Conservation (phyloP, 2,888 invertebrate species). For the Dasysyrphus albostriatus region DNA sequence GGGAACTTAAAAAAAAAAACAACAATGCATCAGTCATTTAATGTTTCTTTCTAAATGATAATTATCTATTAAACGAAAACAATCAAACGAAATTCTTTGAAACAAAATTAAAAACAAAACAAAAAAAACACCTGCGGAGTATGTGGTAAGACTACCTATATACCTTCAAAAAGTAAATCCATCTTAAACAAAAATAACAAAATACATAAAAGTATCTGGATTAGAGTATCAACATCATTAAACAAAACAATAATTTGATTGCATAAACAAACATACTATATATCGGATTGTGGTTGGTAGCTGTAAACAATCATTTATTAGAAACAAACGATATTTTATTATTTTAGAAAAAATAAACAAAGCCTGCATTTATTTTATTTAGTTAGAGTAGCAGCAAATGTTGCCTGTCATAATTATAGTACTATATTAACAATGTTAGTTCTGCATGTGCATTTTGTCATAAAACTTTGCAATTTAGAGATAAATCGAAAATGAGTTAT, state of each 20-base stretch:
- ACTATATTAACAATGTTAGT: slow-evolving; percentile 34
- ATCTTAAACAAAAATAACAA: slow-evolving; percentile 64
- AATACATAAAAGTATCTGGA: slow-evolving; percentile 61
- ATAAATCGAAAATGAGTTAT: background rate
- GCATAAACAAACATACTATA: no score
- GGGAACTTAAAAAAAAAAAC: slow-evolving; percentile 26
- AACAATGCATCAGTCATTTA: slow-evolving; percentile 47
- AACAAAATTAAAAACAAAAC: slow-evolving; percentile 38
- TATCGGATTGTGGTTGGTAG: slow-evolving; percentile 73
- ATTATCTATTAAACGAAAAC: slow-evolving; percentile 26
- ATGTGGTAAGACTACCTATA: slow-evolving; percentile 65
- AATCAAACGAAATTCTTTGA: slow-evolving; percentile 17
- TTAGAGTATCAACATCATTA: slow-evolving; percentile 53
- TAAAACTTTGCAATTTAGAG: slow-evolving; percentile 27
- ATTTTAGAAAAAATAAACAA: slow-evolving; percentile 31
- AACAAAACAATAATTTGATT: slow-evolving; percentile 41
- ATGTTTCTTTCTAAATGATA: slow-evolving; percentile 32
- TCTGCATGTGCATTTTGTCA: slow-evolving; percentile 65
- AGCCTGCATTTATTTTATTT: slow-evolving; percentile 43
- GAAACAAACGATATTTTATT: slow-evolving; percentile 19
- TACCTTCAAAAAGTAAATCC: slow-evolving; percentile 39
- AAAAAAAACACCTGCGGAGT: slow-evolving; percentile 44
- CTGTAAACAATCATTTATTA: slow-evolving; percentile 64
- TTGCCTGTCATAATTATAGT: slow-evolving; percentile 45
- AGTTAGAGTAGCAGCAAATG: slow-evolving; percentile 15